Evolutionary conservation across 2,797 vertebrate species (phyloP).

Genomic region (Alauda arvensis): DNA sequence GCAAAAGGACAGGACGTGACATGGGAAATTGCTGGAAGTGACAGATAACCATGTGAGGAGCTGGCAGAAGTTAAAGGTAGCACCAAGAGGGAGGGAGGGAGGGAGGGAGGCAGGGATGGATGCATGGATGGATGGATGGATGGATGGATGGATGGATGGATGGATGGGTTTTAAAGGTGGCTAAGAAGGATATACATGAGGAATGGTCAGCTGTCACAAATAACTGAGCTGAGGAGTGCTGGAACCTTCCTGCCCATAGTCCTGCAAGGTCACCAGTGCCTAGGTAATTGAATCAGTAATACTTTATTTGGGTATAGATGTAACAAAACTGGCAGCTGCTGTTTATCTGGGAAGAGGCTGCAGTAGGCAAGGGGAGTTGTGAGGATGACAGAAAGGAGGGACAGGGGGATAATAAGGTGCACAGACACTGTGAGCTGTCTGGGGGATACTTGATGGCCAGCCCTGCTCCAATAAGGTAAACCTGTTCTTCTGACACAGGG

Average conservation of each 20-base stretch:
- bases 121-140: neutral
- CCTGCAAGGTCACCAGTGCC: neutral
- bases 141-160: neutral
- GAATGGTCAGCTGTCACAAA: neutral
- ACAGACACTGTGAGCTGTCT: neutral
- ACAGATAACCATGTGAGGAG: neutral
- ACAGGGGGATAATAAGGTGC: neutral
- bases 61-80: neutral
- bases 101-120: neutral
- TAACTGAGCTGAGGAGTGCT: neutral
- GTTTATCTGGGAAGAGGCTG: neutral
- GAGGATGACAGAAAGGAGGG: neutral
- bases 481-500: neutral
- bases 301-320: neutral
- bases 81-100: neutral
- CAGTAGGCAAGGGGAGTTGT: neutral
- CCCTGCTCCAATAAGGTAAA: neutral
- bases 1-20: accelerated
- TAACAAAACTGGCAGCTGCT: neutral
- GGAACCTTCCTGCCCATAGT: neutral
- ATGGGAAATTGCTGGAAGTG: neutral
- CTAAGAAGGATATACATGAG: neutral
- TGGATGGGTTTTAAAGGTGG: neutral
- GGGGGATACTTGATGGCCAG: neutral
- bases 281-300: accelerated